A percentile compares a stretch with the other conserved stretches of the same genome.
Conservation (phyloP, 2,797 vertebrate genomes). For the Pteropus rufus region DNA sequence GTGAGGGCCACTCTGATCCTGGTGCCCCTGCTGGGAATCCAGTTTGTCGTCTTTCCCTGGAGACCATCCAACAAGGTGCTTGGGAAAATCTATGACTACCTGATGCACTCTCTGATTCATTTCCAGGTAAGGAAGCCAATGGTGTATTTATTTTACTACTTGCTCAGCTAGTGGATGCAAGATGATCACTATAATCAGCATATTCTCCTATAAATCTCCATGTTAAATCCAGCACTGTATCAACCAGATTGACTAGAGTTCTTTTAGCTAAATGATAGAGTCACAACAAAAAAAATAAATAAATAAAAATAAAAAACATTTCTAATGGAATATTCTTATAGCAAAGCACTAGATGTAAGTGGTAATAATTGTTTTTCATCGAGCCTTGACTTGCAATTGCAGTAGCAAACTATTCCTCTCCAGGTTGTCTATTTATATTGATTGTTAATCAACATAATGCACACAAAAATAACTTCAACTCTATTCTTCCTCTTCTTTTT, state of each 20-base stretch:
- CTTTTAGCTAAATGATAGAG: not conserved
- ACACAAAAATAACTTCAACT: conserved; percentile 6
- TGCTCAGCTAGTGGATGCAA: not conserved
- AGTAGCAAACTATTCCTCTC: not conserved
- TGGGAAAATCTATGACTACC: conserved; percentile 95
- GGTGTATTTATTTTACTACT: not conserved
- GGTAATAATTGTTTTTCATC: not conserved
- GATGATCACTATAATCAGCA: not conserved
- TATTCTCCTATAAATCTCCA: not conserved
- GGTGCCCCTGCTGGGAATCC: conserved; percentile 96
- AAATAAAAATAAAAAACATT: not conserved
- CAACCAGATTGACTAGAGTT: not conserved
- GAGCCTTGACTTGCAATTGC: not conserved
- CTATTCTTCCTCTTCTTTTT: conserved; percentile 53
- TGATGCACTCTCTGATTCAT: conserved; percentile 98
- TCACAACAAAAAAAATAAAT: not conserved
- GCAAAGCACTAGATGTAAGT: not conserved
- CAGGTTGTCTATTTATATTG: not conserved
- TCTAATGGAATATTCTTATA: not conserved
- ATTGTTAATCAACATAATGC: not conserved
- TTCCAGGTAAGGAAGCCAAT: conserved; percentile 89
- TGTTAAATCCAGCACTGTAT: not conserved
- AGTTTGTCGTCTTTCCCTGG: conserved; percentile 98
- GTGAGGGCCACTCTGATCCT: conserved; percentile 96
- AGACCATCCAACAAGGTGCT: conserved; percentile 93